Percentiles rank a stretch among this genome's conserved stretches.
Evolutionary conservation across 2,797 vertebrate species (phyloP).

Genomic region (Fistularia tabacaria): DNA sequence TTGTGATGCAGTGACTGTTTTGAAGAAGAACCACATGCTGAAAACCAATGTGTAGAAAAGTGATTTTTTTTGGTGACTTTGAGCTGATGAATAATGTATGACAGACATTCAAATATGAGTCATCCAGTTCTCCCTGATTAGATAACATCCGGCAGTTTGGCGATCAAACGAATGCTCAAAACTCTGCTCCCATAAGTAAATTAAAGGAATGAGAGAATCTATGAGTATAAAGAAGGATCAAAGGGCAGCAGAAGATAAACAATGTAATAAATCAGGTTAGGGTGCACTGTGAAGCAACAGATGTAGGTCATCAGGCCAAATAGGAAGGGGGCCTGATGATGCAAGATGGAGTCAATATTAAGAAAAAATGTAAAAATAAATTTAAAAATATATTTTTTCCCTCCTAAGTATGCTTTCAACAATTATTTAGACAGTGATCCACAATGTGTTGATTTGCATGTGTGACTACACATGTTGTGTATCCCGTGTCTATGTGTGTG

Average conservation of each 20-base stretch:
- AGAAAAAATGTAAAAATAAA: constrained; percentile 20
- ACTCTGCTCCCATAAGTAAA: constrained; percentile 7
- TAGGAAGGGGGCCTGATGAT: constrained; percentile 16
- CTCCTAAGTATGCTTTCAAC: constrained; percentile 1
- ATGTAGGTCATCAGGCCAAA: constrained; percentile 43
- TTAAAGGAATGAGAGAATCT: constrained; percentile 11
- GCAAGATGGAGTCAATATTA: constrained; percentile 2
- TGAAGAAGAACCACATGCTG: too few relatives aligned
- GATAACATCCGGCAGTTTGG: constrained; percentile 12
- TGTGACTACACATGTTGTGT: constrained; percentile 23
- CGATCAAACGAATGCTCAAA: constrained; percentile 1
- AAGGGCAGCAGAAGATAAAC: constrained; percentile 24
- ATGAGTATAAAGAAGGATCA: constrained; percentile 11
- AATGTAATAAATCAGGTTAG: constrained; percentile 10
- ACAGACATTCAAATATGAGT: constrained; percentile 1
- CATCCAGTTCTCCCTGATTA: constrained; percentile 7
- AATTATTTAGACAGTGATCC: not conserved
- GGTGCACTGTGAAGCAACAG: constrained; percentile 18
- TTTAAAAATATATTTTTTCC: constrained; percentile 11
- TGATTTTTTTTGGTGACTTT: not conserved
- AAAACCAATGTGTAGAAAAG: not conserved
- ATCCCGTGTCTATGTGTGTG: constrained; percentile 1
- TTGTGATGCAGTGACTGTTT: not conserved
- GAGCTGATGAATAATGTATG: not conserved
- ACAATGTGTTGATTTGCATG: constrained; percentile 8